Base-by-base conservation (phyloP, 2,113 vertebrate species). In the Atractosteus spatula region DNA sequence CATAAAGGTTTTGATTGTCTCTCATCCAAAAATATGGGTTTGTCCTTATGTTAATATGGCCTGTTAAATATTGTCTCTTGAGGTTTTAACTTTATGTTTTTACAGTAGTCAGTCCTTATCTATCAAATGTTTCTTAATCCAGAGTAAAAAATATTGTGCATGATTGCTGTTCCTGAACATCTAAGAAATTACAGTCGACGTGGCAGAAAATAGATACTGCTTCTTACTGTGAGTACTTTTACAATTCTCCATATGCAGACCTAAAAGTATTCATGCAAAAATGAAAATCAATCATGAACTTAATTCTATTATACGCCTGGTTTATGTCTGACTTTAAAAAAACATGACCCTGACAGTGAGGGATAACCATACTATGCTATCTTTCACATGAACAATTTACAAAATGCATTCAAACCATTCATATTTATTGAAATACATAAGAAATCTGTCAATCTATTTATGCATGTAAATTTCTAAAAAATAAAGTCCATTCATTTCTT, bases 121-220 rank as follows among this genome's bases (percentile, higher is more conserved):
- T 41, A 41, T 47, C 65, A 67, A 16, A 10, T 44, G 14, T 44
- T 55, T 64, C 66, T 74, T 62, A 47, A 44, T 65, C 45, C 10
- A 41, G 16, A 16, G 16, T 55, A 62, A 68, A 62, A 54, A 65
- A 62, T 63, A 59, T n/a, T 10, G 7, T 51, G 8, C 47, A 51
- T 7, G 47, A 71, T 14, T 41, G 29, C 67, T 57, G 51, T 59
- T 41, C 66, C 42, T 74, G 54, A 66, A 66, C 43, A 55, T 10
- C 29, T 17, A 68, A 78, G 66, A 76, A 76, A 77, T 75, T 73
- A 75, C 62, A 63, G 80, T 43, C 41, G 69, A 72, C 77, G 75
- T 74, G 56, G 56, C 11, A 71, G 79, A 78, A 87, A 83, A 81
- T 84, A 85, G 84, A 83, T 83, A 82, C 79, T 66, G 55, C 76